phyloP scores from a whole-genome alignment of 2,797 vertebrate genomes.

The Prunella strophiata region DNA sequence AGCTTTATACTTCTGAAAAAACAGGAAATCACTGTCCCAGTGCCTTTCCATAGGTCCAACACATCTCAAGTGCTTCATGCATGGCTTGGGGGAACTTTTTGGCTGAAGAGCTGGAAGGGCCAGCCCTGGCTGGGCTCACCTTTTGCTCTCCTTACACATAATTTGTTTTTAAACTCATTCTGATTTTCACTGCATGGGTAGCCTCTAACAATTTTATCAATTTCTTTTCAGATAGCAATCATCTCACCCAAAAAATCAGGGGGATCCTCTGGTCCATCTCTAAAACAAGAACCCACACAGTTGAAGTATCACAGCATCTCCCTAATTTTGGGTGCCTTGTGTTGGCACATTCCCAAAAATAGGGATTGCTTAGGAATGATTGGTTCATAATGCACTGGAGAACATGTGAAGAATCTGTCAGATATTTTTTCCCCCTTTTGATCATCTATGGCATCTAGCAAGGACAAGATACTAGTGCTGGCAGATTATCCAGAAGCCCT shows the following conservation, averaged over 20 bases:
- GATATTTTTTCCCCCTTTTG: not conserved
- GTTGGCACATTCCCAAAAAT: not conserved
- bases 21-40: not conserved
- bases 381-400: not conserved
- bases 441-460: not conserved
- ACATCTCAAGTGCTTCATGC: rapidly evolving
- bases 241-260: not conserved
- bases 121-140: not conserved
- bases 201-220: not conserved
- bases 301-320: not conserved
- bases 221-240: not conserved
- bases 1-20: not conserved
- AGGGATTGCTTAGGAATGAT: not conserved
- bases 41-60: not conserved
- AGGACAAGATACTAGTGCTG: not conserved
- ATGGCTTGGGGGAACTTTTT: not conserved
- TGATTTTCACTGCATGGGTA: not conserved
- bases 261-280: not conserved
- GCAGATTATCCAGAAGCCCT: not conserved
- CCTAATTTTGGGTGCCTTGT: not conserved
- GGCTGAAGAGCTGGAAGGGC: not conserved
- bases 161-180: not conserved
- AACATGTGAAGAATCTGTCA: not conserved
- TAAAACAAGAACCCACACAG: not conserved
- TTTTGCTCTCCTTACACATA: not conserved